phyloP scores from a whole-genome alignment of 2,797 vertebrate species.

The Oreochromis grahami region DNA sequence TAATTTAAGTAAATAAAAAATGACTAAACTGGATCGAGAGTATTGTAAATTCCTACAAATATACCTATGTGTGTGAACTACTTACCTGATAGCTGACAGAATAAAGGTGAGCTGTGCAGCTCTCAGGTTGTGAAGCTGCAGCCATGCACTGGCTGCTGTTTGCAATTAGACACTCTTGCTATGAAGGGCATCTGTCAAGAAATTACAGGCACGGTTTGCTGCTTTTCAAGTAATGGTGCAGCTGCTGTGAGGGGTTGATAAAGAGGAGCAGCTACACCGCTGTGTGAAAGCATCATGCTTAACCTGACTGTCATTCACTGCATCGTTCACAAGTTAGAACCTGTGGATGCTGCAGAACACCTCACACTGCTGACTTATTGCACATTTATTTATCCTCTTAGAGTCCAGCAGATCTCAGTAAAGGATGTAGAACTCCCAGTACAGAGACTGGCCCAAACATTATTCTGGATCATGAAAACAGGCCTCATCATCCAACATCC shows the following conservation, averaged over 20 bases:
- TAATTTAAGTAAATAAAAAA: background rate
- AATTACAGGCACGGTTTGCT: background rate
- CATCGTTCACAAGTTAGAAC: background rate
- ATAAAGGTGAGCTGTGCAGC: background rate
- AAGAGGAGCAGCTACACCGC: background rate
- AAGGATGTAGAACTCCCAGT: background rate
- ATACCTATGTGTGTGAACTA: background rate
- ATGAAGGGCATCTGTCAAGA: background rate
- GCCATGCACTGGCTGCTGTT: background rate
- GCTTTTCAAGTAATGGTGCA: background rate
- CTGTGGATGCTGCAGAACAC: background rate
- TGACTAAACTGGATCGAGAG: background rate
- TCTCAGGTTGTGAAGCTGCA: background rate
- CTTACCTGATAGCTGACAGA: background rate
- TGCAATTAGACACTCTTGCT: background rate
- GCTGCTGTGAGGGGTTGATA: background rate
- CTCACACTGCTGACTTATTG: background rate
- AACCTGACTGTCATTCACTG: background rate
- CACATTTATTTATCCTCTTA: background rate
- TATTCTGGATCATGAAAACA: background rate
- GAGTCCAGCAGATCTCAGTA: background rate
- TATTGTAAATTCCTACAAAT: background rate
- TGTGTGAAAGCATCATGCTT: background rate
- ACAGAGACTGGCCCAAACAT: background rate
- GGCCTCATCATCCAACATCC: background rate